Conservation (phyloP, 2,888 invertebrate genomes). For the Apotomis capreana region DNA sequence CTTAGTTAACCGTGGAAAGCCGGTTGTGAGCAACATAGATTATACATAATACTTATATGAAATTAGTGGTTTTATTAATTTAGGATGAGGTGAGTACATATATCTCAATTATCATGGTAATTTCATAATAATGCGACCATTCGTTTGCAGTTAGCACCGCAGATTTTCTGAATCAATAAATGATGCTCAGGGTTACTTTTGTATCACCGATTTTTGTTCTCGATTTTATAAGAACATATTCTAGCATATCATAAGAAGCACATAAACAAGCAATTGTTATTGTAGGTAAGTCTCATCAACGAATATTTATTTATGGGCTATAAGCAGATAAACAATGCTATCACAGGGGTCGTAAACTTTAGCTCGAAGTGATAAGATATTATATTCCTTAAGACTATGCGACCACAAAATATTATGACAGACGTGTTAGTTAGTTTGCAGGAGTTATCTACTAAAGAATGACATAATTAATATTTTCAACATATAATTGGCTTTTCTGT, state of each 20-base stretch:
- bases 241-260: no score
- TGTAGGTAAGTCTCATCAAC: not conserved
- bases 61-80: no score
- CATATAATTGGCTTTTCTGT: not conserved
- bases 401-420: constrained; percentile 19
- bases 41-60: not conserved
- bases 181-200: no score
- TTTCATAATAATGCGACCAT: no score
- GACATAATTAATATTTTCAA: constrained; percentile 7
- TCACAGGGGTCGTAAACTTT: constrained; percentile 64
- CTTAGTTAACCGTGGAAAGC: no score
- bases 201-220: no score
- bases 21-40: not conserved
- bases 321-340: constrained; percentile 20
- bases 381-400: constrained; percentile 44
- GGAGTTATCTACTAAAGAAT: constrained; percentile 1
- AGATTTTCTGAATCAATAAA: no score
- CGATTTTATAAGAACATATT: no score
- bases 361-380: constrained; percentile 49
- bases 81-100: not conserved
- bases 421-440: constrained; percentile 8
- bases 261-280: not conserved
- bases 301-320: constrained; percentile 9
- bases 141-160: no score
- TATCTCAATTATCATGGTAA: not conserved